phyloP scores from a whole-genome alignment of 2,888 invertebrate genomes.

The Camponotus fellah region DNA sequence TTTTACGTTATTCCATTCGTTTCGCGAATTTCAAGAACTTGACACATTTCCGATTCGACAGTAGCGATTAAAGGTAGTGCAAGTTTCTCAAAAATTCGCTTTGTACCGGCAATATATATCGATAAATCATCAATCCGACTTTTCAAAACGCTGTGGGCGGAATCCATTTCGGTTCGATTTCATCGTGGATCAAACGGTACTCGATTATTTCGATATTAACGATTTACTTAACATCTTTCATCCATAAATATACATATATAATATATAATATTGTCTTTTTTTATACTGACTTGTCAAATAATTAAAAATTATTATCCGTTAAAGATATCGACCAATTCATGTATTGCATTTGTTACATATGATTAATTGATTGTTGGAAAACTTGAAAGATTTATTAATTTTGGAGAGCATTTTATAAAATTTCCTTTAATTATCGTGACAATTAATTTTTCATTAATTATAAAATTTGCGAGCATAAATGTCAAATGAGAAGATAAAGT shows the following conservation, averaged over 20 bases:
- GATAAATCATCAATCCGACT: conserved; percentile 36
- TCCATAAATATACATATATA: not conserved
- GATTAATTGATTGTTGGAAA: conserved; percentile 18
- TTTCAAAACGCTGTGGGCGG: not conserved
- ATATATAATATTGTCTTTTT: not conserved
- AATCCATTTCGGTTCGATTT: not conserved
- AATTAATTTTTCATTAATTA: conserved; percentile 31
- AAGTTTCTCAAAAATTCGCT: conserved; percentile 32
- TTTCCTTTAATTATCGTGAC: conserved; percentile 32
- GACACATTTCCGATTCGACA: conserved; percentile 40
- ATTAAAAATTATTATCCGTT: not conserved
- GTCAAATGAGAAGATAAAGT: not conserved
- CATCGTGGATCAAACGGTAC: not conserved
- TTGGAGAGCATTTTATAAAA: not conserved
- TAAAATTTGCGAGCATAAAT: conserved; percentile 10
- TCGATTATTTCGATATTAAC: conserved; percentile 20
- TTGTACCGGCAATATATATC: conserved; percentile 3
- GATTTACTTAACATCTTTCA: not conserved
- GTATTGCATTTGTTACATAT: not conserved
- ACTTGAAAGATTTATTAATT: conserved; percentile 1
- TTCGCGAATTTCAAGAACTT: conserved; percentile 32
- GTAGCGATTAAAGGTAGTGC: conserved; percentile 24
- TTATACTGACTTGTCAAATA: not conserved
- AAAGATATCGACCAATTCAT: not conserved
- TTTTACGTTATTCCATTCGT: conserved; percentile 20